Evolutionary conservation across 2,888 invertebrate species (phyloP).

Genomic region (Polietes domitor): DNA sequence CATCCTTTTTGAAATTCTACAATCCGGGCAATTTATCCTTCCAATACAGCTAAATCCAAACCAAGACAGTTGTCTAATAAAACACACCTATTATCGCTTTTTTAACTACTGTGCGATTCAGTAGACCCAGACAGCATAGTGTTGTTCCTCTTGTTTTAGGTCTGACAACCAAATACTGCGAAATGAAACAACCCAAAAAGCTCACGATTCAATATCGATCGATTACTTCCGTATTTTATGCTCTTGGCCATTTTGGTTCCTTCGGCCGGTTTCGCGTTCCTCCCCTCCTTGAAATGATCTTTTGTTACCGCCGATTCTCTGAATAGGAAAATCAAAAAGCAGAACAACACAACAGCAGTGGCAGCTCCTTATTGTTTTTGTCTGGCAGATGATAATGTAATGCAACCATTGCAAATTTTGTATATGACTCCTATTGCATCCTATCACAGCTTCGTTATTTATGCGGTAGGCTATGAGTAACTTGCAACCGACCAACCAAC

Average conservation of each 20-base stretch:
- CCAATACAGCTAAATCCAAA: too few species aligned
- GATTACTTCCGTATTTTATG: constrained; percentile 68
- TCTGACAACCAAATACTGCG: constrained; percentile 1
- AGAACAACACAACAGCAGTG: constrained; percentile 4
- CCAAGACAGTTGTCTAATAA: too few species aligned
- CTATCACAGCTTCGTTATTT: neutral
- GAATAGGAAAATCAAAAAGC: constrained; percentile 3
- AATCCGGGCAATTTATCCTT: too few species aligned
- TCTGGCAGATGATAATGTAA: neutral
- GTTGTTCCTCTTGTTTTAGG: constrained; percentile 32
- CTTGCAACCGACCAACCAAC: neutral
- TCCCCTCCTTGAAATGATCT: neutral
- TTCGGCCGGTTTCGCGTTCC: neutral
- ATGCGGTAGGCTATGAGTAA: neutral
- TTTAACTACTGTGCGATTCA: neutral
- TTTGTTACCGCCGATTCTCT: constrained; percentile 12
- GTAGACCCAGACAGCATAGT: neutral
- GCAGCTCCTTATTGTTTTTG: constrained; percentile 1
- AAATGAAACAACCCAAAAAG: constrained; percentile 31
- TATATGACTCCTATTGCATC: constrained; percentile 18
- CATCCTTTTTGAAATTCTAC: too few species aligned
- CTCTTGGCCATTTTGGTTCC: constrained; percentile 52
- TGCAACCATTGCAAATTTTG: neutral
- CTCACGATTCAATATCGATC: constrained; percentile 65
- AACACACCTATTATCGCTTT: neutral